Base-by-base conservation (phyloP, 2,888 invertebrate species). In the Crematogaster levior region DNA sequence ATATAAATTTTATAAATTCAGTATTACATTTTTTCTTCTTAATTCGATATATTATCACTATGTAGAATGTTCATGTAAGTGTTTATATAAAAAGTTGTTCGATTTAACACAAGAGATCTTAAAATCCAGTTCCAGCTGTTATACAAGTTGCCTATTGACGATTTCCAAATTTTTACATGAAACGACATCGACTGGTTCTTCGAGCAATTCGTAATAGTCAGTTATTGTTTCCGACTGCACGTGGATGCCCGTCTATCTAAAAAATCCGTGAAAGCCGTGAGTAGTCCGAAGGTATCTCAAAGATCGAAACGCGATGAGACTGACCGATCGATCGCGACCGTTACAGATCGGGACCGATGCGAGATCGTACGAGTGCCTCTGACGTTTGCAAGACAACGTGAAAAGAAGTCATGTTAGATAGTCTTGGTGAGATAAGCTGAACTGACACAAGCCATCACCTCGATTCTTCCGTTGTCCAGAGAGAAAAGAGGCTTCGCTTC, bases 401-500 rank as follows among this genome's bases (percentile, higher is more conserved):
- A 91, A 92, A 92, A 91, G 92, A 90, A 92, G 86, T 90, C 91
- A 92, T 91, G 91, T 92, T 85, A 92, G 93, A 93, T 92, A 91
- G 91, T 89, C 84, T 83, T 86, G 90, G 60, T 68, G 80, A 91
- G 92, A 93, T 92, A 93, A 92, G 90, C 58, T 85, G 83, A 87
- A 87, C 91, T 91, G 92, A 92, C 91, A 88, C 90, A 87, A 92
- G 90, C 90, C 91, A 90, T 92, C 91, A 91, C 90, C 90, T 91
- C 88, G 83, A 56, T 73, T 79, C 80, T 77, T 81, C 72, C 80
- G 85, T 81, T 84, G 88, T 80, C 85, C 87, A 60, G 37, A 70
- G 72, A 56, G 56, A 70, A 66, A 58, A 48, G 70, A 74, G 79
- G 83, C 89, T 90, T 86, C 83, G 85, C 86, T 86, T 84, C 84